Percentiles rank a stretch among this genome's conserved stretches.
These are phyloP conservation scores for Coracopsis vasa DNA, from an alignment of 2,113 vertebrate species.

Conservation along the genomic window DNA sequence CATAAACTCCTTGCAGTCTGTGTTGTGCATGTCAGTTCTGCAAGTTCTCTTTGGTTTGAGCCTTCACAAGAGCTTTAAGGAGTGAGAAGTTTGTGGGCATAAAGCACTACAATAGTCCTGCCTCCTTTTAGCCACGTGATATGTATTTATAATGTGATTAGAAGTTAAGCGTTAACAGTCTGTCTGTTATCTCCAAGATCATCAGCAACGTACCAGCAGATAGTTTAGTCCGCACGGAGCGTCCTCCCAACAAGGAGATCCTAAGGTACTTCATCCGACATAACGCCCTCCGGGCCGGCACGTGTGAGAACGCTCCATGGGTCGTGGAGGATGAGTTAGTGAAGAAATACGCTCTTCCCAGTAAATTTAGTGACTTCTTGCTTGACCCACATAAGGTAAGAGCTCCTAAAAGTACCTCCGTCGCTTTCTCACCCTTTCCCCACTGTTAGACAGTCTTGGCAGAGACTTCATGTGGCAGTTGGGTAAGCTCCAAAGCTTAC, in stretches of 20 bases:
- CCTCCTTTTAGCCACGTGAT: neutral
- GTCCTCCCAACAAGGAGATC: constrained; percentile 98
- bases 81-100: rapidly evolving
- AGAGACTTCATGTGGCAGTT: neutral
- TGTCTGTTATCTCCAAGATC: constrained; percentile 74
- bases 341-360: constrained; percentile 92
- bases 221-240: constrained; percentile 89
- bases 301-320: constrained; percentile 93
- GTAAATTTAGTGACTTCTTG: constrained; percentile 97
- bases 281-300: constrained; percentile 86
- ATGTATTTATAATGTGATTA: neutral
- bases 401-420: neutral
- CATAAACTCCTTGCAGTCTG: neutral
- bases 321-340: constrained; percentile 95
- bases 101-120: neutral
- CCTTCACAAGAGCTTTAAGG: neutral
- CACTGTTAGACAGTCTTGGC: neutral
- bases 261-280: constrained; percentile 97
- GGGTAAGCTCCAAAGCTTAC: neutral
- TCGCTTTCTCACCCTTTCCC: neutral
- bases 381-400: constrained; percentile 95
- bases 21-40: neutral
- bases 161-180: neutral
- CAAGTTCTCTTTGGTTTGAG: neutral
- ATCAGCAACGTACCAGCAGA: constrained; percentile 92